Evolutionary conservation across 2,797 vertebrate genomes (phyloP).

Genomic region (Tapirus indicus): DNA sequence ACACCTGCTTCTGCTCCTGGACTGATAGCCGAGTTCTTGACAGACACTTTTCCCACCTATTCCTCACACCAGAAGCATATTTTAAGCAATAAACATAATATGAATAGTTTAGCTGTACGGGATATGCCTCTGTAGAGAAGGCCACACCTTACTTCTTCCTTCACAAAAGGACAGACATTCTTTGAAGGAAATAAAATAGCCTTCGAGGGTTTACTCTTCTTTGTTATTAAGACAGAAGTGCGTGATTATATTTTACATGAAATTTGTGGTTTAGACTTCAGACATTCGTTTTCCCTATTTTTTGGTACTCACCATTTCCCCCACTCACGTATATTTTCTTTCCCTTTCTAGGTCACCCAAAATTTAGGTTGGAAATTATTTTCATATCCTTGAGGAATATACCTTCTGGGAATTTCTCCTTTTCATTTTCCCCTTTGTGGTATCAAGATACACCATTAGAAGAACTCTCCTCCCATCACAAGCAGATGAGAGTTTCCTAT

Average conservation of each 20-base stretch:
- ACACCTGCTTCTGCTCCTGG: constrained; percentile 60
- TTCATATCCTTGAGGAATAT: neutral
- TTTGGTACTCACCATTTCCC: neutral
- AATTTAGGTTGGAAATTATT: neutral
- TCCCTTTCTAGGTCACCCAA: neutral
- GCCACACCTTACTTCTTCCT: neutral
- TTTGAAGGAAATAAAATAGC: neutral
- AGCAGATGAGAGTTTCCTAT: neutral
- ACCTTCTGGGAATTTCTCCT: neutral
- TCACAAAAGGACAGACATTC: neutral
- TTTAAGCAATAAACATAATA: neutral
- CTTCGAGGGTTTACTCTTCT: neutral
- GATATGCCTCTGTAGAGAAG: neutral
- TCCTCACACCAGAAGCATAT: neutral
- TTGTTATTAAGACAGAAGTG: neutral
- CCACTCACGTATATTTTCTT: neutral
- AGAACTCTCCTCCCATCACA: neutral
- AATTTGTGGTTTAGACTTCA: neutral
- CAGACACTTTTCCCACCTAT: neutral
- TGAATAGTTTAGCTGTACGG: neutral
- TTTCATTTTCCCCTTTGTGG: neutral
- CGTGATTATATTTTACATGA: neutral
- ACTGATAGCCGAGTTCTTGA: neutral
- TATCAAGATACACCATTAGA: neutral
- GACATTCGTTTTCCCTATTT: neutral